Evolutionary conservation across 37 sponge, comb jelly and placozoan species (phyloP).

Genomic region (Diacarnus erythraeanus): DNA sequence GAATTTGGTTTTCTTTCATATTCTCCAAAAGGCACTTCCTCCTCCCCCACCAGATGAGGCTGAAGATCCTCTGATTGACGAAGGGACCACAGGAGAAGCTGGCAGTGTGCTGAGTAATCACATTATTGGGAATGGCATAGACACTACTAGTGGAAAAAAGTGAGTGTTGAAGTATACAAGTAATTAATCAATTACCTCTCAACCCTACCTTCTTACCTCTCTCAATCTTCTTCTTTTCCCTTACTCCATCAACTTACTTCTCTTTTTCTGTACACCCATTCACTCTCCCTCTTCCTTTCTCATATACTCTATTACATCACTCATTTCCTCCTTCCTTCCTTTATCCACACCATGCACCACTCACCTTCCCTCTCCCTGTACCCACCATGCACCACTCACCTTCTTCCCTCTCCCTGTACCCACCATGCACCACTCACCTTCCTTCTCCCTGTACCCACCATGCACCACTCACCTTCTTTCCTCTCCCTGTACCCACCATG

Average conservation of each 20-base stretch:
- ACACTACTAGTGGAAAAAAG: background rate
- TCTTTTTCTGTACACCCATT: background rate
- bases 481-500: background rate
- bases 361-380: background rate
- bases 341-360: background rate
- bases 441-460: background rate
- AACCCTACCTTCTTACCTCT: background rate
- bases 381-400: background rate
- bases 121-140: background rate
- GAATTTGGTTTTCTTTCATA: conserved; percentile 44
- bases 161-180: background rate
- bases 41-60: conserved; percentile 15
- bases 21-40: conserved; percentile 54
- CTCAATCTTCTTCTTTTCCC: background rate
- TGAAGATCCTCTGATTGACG: background rate
- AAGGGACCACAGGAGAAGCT: background rate
- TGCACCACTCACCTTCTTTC: background rate
- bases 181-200: background rate
- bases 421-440: background rate
- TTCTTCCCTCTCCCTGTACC: background rate
- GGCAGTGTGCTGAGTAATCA: background rate
- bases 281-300: background rate
- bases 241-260: background rate
- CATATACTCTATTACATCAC: background rate
- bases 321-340: background rate